A percentile compares a stretch with the other conserved stretches of the same genome.
phyloP scores from a whole-genome alignment of 2,888 invertebrate species.

The Arenicola marina region DNA sequence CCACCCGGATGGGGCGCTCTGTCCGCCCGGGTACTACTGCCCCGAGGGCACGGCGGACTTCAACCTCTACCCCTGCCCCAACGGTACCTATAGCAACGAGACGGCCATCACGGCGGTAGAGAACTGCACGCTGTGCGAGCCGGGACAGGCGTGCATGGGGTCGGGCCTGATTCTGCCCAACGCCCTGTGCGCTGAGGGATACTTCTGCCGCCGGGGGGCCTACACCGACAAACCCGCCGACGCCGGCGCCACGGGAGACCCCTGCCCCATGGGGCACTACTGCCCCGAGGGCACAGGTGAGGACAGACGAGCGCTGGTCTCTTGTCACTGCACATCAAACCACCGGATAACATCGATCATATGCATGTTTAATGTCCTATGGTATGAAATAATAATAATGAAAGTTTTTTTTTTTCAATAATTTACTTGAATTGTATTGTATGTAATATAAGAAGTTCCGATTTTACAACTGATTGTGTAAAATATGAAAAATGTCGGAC shows the following conservation, averaged over 20 bases:
- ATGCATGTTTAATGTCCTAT: too few relatives aligned
- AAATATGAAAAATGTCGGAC: too few relatives aligned
- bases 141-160: constrained; percentile 50
- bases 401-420: too few relatives aligned
- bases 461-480: neutral
- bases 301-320: too few relatives aligned
- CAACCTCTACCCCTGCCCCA: constrained; percentile 45
- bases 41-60: constrained; percentile 47
- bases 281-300: constrained; percentile 52
- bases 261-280: constrained; percentile 50
- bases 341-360: too few relatives aligned
- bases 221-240: constrained; percentile 50
- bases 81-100: constrained; percentile 55
- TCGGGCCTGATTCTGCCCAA: constrained; percentile 47
- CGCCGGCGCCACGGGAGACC: constrained; percentile 53
- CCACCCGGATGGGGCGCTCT: constrained; percentile 33
- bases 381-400: too few relatives aligned
- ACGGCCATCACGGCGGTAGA: constrained; percentile 40
- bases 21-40: constrained; percentile 55
- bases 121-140: constrained; percentile 52
- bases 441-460: neutral
- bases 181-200: constrained; percentile 51
- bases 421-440: too few relatives aligned
- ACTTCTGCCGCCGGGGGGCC: constrained; percentile 51
- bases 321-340: too few relatives aligned